These are phyloP conservation scores for Platysternon megacephalum DNA, from an alignment of 2,113 vertebrate genomes.

Conservation along the genomic window DNA sequence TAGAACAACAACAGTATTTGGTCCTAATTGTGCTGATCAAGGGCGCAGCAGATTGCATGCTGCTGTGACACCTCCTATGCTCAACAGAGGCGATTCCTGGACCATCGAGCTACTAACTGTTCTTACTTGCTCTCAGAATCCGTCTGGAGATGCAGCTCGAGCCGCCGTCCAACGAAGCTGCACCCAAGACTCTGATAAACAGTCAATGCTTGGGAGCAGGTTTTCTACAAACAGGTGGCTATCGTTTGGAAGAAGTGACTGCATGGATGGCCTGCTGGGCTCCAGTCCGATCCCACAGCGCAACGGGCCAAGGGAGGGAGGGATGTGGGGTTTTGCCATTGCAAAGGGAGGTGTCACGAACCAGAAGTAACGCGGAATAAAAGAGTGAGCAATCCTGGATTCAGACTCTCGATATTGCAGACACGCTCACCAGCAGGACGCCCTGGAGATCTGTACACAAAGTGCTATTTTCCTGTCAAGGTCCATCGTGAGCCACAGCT, in stretches of 20 bases:
- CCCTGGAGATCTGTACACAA: fast-evolving
- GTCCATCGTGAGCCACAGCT: not conserved
- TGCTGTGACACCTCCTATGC: not conserved
- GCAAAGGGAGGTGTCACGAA: not conserved
- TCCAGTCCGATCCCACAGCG: not conserved
- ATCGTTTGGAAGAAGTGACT: not conserved
- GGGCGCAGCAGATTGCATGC: fast-evolving
- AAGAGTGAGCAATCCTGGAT: not conserved
- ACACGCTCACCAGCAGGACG: not conserved
- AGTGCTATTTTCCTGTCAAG: not conserved
- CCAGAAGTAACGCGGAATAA: not conserved
- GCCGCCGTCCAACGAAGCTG: not conserved
- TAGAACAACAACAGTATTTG: constrained; percentile 36
- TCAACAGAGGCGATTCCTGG: too few relatives aligned
- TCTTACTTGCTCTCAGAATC: not conserved
- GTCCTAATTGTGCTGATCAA: not conserved
- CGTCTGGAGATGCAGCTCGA: not conserved
- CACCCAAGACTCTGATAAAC: not conserved
- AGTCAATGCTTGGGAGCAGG: too few relatives aligned
- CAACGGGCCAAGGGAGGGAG: not conserved
- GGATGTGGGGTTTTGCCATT: too few relatives aligned
- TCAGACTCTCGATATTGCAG: not conserved
- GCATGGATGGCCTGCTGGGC: fast-evolving
- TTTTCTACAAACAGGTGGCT: not conserved
- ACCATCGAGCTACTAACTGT: not conserved